Evolutionary conservation across 2,888 invertebrate species (phyloP).

Genomic region (Diloba caeruleocephala): DNA sequence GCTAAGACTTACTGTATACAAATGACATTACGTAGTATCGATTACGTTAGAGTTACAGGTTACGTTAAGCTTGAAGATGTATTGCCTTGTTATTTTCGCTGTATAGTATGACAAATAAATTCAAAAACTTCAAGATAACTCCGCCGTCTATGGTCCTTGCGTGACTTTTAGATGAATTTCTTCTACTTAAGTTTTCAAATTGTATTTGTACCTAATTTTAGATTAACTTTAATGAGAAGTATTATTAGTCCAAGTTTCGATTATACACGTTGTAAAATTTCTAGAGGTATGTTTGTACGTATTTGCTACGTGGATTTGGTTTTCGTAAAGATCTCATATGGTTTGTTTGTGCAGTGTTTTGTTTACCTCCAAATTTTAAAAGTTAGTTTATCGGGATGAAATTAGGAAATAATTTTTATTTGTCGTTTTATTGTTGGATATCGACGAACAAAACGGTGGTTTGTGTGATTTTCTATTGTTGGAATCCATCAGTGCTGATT

Average conservation of each 20-base stretch:
- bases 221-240: constrained; percentile 72
- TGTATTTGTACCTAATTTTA: constrained; percentile 57
- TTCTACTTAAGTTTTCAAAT: constrained; percentile 46
- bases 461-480: constrained; percentile 59
- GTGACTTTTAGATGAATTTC: constrained; percentile 53
- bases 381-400: constrained; percentile 60
- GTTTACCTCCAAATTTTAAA: constrained; percentile 88
- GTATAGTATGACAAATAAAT: constrained; percentile 22
- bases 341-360: constrained; percentile 89
- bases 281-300: constrained; percentile 81
- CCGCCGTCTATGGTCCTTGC: constrained; percentile 28
- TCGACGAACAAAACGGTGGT: constrained; percentile 64
- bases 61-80: constrained; percentile 19
- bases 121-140: constrained; percentile 26
- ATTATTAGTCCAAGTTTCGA: constrained; percentile 80
- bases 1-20: constrained; percentile 33
- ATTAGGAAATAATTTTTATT: constrained; percentile 57
- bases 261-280: constrained; percentile 70
- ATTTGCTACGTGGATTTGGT: constrained; percentile 85
- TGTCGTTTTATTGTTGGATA: constrained; percentile 69
- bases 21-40: constrained; percentile 44
- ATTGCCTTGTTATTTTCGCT: constrained; percentile 46
- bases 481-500: constrained; percentile 66
- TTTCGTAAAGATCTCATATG: constrained; percentile 89
- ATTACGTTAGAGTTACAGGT: constrained; percentile 36